Base-by-base conservation (phyloP, 2,888 invertebrate genomes). In the Smittia aterrima region DNA sequence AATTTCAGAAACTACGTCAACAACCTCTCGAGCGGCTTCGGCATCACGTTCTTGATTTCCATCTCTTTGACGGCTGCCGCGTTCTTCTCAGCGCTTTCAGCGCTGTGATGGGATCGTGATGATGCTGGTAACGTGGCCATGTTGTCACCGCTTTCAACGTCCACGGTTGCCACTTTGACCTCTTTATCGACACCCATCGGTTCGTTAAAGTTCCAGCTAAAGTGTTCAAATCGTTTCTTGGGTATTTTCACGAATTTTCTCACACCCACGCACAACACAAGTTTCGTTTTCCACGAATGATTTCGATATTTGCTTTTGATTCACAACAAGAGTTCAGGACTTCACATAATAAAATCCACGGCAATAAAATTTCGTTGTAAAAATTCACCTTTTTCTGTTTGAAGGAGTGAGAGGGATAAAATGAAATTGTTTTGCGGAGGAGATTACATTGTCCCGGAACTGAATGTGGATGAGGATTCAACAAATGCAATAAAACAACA, bases 51-150 rank as follows among this genome's bases (percentile, higher is more conserved):
- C 85, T 92, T 92, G 76, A 92, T 85, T 82, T 92, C 93, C 92
- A 92, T 91, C 83, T 92, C 92, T 86, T 92, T 92, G 85, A 91
- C 92, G 78, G 91, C 89, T 75, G 89, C 89, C 82, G 92, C 91
- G 82, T 92, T 90, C 84, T 91, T 92, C 83, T 92, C 92, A 75
- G 91, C 91, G 78, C 89, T 90, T 77, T 89, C 88, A 80, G 87
- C 86, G 80, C 90, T 90, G 79, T 88, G 85, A 80, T 86, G 85
- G 62, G 90, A 89, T 80, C 92, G 88, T 76, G 92, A 92, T 76
- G 92, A 92, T 75, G 93, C 93, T 78, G 93, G 93, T 83, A 93
- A 87, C 58, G 93, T 93, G 83, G 93, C 93, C 90, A 93, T 93
- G 82, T 93, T 93, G 87, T 93, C 92, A 79, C 91, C 90, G 77